Base-by-base conservation (phyloP, 2,888 invertebrate species). In the Limnephilus rhombicus region DNA sequence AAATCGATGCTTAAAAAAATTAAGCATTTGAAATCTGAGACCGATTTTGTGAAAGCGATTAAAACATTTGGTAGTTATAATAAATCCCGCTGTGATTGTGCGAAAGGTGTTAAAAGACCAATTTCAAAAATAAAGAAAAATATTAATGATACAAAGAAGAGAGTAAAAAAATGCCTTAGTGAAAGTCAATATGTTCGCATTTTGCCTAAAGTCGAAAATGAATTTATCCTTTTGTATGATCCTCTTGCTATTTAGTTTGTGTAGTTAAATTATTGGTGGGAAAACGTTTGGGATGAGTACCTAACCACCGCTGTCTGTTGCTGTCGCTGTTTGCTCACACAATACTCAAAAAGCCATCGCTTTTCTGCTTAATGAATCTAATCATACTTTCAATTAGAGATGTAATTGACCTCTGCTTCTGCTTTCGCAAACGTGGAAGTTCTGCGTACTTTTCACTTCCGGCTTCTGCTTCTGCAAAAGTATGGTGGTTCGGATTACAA, bases 11-110 rank as follows among this genome's bases (percentile, higher is more conserved):
- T 93, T 5, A 91, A 93, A 81, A 92, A 91, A 5, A 91, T 91
- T 90, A 90, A 91, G 11, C 83, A 91, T 80, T 89, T 93, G 88
- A 93, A 93, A 92, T 91, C 90, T n/a, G 92, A 93, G 89, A 80
- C 88, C 34, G 31, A 92, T 18, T 92, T 92, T 45, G 80, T 88
- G n/a, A 45, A 85, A 37, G 92, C 93, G 9, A 45, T 93, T 31
- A 85, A 91, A 80, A 91, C 90, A 85, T 93, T 93, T 91, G 93
- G 93, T 45, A 91, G 89, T 53, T 68, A 91, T 68, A 68, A 68
- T 68, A 68, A 68, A 24, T 91, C 31, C 31, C 7, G 81, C 45
- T 29, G 49, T n/a, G 45, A 68, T 24, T 68, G 34, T 24, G 68
- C 24, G 9, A 83, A 89, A 29, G n/a, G 80, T 18, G 88, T 89